These are phyloP conservation scores for Euschistus heros DNA, from an alignment of 1,140 invertebrate species.

Conservation along the genomic window DNA sequence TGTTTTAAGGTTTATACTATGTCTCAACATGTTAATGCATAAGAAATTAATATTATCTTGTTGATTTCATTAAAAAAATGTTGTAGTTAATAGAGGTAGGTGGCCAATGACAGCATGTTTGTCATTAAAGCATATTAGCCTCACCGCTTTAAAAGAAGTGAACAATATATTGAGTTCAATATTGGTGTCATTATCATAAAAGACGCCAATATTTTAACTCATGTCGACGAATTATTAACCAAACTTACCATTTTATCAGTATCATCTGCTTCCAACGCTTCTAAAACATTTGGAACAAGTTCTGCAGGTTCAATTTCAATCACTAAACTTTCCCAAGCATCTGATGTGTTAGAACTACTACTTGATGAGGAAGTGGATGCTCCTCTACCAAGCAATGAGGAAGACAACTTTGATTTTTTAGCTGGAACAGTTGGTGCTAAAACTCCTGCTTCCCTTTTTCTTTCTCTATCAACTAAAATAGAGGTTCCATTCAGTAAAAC, in stretches of 20 bases:
- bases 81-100: too few species aligned
- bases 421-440: conserved; percentile 34
- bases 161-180: too few species aligned
- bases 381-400: neutral
- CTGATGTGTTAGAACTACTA: conserved; percentile 31
- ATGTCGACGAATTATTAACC: too few species aligned
- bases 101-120: too few species aligned
- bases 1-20: too few species aligned
- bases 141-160: too few species aligned
- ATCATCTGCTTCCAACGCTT: conserved; percentile 47
- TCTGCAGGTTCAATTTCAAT: conserved; percentile 49
- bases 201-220: too few species aligned
- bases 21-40: too few species aligned
- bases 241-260: conserved; percentile 47
- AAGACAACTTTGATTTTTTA: conserved; percentile 39
- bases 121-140: too few species aligned
- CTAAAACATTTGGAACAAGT: conserved; percentile 45
- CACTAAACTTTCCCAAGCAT: conserved; percentile 46
- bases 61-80: too few species aligned
- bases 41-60: too few species aligned
- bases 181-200: too few species aligned
- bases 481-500: neutral
- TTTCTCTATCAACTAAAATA: conserved; percentile 35
- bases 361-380: conserved; percentile 21
- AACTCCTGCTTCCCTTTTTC: conserved; percentile 43